A percentile compares a stretch with the other conserved stretches of the same genome.
These are phyloP conservation scores for Turritopsis dohrnii DNA, from an alignment of 30 jellyfish, hydroid and myxozoan genomes.

Conservation along the genomic window DNA sequence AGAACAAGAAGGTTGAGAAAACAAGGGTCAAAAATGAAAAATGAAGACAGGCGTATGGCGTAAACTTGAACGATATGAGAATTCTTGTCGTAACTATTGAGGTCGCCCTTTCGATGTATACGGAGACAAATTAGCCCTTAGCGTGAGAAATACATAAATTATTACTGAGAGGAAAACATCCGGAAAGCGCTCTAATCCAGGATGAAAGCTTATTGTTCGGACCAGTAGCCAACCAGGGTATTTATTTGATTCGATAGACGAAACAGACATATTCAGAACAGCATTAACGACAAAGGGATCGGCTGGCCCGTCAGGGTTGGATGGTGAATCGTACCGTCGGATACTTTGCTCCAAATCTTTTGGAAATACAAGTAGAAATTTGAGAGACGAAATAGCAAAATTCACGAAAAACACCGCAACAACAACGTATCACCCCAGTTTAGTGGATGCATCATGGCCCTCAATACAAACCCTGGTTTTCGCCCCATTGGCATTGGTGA, in stretches of 20 bases:
- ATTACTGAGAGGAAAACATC: no score
- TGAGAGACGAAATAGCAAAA: conserved; percentile 20
- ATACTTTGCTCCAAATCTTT: conserved; percentile 20
- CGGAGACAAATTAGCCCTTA: no score
- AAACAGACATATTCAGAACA: background rate
- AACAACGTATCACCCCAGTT: conserved; percentile 8
- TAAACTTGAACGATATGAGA: no score
- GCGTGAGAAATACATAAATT: no score
- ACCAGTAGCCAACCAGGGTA: background rate
- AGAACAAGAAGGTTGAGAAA: no score
- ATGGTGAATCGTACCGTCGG: conserved; percentile 22
- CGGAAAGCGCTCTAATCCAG: no score
- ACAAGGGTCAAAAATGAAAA: no score
- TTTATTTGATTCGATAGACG: background rate
- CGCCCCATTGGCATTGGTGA: conserved; percentile 21
- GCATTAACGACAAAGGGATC: no score
- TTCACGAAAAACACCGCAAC: conserved; percentile 11
- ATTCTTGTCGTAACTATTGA: no score
- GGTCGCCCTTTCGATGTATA: no score
- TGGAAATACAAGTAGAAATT: conserved; percentile 14
- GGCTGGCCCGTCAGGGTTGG: conserved; percentile 36
- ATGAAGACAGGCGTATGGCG: no score
- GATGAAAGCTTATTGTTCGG: background rate
- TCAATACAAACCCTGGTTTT: conserved; percentile 2
- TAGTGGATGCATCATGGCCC: background rate